Conservation (phyloP, 2,113 vertebrate genomes). For the Rhinopomastus cyanomelas region DNA sequence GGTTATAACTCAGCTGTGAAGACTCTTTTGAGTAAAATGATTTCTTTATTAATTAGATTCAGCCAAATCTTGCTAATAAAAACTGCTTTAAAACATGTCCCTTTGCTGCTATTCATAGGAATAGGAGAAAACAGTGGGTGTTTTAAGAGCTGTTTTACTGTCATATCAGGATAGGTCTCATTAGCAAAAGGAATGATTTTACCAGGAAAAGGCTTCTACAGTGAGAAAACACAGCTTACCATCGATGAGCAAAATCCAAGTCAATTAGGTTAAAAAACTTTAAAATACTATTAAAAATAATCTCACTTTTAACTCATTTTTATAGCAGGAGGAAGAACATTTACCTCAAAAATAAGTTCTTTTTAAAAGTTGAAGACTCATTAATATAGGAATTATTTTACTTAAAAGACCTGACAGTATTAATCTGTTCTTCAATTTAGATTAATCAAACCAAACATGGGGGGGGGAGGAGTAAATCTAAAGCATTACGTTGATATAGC, state of each 20-base stretch:
- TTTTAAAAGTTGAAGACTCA: constrained; percentile 69
- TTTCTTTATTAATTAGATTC: constrained; percentile 83
- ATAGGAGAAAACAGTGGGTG: constrained; percentile 78
- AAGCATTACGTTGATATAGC: constrained; percentile 2
- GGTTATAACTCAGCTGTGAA: constrained; percentile 73
- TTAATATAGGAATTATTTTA: constrained; percentile 68
- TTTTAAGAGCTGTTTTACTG: constrained; percentile 81
- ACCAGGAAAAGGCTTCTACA: constrained; percentile 73
- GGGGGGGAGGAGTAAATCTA: background rate
- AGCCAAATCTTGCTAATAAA: constrained; percentile 75
- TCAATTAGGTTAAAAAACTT: constrained; percentile 68
- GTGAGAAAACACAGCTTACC: constrained; percentile 79
- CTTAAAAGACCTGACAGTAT: constrained; percentile 63
- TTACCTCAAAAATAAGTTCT: background rate
- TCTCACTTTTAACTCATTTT: constrained; percentile 62
- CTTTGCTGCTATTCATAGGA: constrained; percentile 82
- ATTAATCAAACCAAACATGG: constrained; percentile 70
- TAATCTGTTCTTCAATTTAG: constrained; percentile 67
- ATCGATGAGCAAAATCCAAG: constrained; percentile 76
- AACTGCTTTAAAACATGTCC: constrained; percentile 77
- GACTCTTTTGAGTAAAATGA: constrained; percentile 77
- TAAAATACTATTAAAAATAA: constrained; percentile 32
- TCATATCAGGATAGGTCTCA: constrained; percentile 82
- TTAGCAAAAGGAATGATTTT: constrained; percentile 80
- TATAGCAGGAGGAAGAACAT: constrained; percentile 61